Evolutionary conservation across 2,113 vertebrate species (phyloP).

Genomic region (Mesocricetus auratus): DNA sequence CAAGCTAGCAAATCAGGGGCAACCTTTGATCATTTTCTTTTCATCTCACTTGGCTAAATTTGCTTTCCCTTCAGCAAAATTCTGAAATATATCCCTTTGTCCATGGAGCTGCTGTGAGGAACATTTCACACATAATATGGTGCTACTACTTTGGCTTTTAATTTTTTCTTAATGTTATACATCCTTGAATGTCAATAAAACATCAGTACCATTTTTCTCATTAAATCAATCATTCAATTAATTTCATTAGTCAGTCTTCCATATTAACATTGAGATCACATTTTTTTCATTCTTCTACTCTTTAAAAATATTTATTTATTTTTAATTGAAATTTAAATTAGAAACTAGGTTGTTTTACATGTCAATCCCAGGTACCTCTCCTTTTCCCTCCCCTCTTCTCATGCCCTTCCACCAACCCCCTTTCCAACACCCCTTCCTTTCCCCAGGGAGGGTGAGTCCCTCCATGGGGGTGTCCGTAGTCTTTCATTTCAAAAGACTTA

Average conservation of each 20-base stretch:
- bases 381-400: too few species aligned
- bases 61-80: constrained; percentile 38
- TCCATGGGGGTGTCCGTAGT: too few species aligned
- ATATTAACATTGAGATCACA: background rate
- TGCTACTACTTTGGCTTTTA: constrained; percentile 30
- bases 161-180: background rate
- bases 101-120: background rate
- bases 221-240: background rate
- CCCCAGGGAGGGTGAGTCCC: too few species aligned
- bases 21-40: constrained; percentile 63
- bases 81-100: constrained; percentile 43
- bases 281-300: background rate
- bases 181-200: background rate
- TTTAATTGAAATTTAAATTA: too few species aligned
- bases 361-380: too few species aligned
- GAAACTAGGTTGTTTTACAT: too few species aligned
- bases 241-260: background rate
- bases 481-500: too few species aligned
- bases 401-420: too few species aligned
- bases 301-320: too few species aligned
- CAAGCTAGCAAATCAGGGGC: constrained; percentile 39
- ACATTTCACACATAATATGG: constrained; percentile 39
- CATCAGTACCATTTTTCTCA: constrained; percentile 4
- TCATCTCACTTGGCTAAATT: constrained; percentile 66
- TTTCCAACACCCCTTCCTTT: too few species aligned